Base-by-base conservation (phyloP, 1,140 invertebrate genomes). In the Lordiphosa mommai region DNA sequence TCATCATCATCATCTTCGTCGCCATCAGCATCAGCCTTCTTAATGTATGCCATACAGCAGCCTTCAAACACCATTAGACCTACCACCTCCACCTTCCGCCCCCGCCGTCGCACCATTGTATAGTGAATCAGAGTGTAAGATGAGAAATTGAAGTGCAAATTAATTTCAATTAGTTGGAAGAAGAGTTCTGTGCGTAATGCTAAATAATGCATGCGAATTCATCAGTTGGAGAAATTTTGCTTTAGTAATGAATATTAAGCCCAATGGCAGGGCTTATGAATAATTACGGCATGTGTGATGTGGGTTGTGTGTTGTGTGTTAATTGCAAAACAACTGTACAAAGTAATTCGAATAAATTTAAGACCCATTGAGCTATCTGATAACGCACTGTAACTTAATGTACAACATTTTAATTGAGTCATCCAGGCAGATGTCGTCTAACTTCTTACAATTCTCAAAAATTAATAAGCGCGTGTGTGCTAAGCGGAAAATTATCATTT, bases 401-500 rank as follows among this genome's bases (percentile, higher is more conserved):
- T 40, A n/a, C n/a, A n/a, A n/a, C 14, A 40, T 66, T 67, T 67
- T 44, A 44, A 67, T 67, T 66, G 16, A 38, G 1, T 27, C 14
- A 38, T 38, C 13, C 8, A 38, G 16, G 9, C 2, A 37, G 2
- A 37, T 37, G 10, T 16, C 14, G 23, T 12, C 1, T 10, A 20
- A 4, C 4, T 20, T 7, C 33, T 16, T 33, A 10, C 16, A 48
- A 55, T 43, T 13, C 6, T 44, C 14, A 27, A 27, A 17, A 34
- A 55, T 48, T 34, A 37, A 16, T 40, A 52, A 51, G 29, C 46
- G 43, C 37, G 32, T 12, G 27, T 50, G 37, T 82, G 59, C 66
- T 70, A 51, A 63, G 76, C 71, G 76, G 72, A 82, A 82, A 82
- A 84, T 84, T 76, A 82, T 82, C 48, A 82, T 84, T 76, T 84